These are phyloP conservation scores for Panulirus ornatus DNA, from an alignment of 1,140 invertebrate genomes.

Conservation along the genomic window DNA sequence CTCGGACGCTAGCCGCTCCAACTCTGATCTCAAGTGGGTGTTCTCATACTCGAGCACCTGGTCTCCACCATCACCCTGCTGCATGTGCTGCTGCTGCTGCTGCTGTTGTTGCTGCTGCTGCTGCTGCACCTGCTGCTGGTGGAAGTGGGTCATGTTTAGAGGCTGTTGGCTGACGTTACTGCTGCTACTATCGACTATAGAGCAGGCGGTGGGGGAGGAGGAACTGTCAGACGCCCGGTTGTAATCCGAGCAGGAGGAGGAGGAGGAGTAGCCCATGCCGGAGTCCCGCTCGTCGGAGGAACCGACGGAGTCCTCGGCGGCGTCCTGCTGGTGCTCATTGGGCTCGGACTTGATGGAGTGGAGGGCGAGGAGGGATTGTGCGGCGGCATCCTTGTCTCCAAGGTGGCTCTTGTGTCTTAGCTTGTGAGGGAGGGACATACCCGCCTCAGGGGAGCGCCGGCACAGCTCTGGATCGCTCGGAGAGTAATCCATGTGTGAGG, in stretches of 20 bases:
- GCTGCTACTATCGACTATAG: constrained; percentile 24
- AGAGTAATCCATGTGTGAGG: constrained; percentile 71
- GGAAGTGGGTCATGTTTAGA: constrained; percentile 36
- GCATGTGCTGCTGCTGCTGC: constrained; percentile 56
- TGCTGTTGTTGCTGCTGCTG: constrained; percentile 81
- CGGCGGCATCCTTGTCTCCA: constrained; percentile 81
- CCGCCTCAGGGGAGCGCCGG: constrained; percentile 62
- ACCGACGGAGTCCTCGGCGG: constrained; percentile 71
- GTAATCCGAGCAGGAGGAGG: constrained; percentile 66
- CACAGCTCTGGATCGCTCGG: constrained; percentile 74
- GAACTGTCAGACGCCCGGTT: constrained; percentile 81
- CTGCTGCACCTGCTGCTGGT: constrained; percentile 77
- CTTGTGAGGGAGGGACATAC: constrained; percentile 87
- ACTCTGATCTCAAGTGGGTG: constrained; percentile 85
- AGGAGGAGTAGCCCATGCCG: constrained; percentile 85
- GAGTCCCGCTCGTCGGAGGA: constrained; percentile 88
- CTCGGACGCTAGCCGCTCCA: constrained; percentile 92
- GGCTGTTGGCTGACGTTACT: constrained; percentile 62
- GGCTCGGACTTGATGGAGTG: constrained; percentile 74
- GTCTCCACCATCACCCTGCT: constrained; percentile 53
- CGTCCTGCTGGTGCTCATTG: constrained; percentile 50
- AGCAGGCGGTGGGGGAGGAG: constrained; percentile 79
- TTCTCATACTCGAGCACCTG: constrained; percentile 69
- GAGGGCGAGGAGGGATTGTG: constrained; percentile 67
- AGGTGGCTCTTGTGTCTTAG: constrained; percentile 94